phyloP scores from a whole-genome alignment of 2,888 invertebrate species.

The Peribatodes rhomboidaria region DNA sequence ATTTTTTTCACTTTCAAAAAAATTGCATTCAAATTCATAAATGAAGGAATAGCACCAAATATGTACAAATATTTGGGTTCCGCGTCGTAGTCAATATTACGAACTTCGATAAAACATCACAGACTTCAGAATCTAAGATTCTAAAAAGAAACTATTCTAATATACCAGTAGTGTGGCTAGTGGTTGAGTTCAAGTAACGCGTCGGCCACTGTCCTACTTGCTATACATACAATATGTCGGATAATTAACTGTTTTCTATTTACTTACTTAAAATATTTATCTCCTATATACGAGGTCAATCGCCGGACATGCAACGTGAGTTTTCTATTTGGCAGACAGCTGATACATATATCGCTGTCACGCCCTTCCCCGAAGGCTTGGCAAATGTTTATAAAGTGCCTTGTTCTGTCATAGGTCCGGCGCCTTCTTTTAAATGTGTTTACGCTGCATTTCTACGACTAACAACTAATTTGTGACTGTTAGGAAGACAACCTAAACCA shows the following conservation, averaged over 20 bases:
- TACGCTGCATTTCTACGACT: constrained; percentile 13
- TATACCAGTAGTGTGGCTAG: constrained; percentile 19
- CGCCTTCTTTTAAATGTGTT: constrained; percentile 2
- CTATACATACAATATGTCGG: constrained; percentile 33
- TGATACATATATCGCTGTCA: not conserved
- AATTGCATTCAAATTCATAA: constrained; percentile 12
- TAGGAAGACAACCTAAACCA: not conserved
- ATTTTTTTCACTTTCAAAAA: not conserved
- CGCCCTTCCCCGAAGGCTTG: too few species aligned
- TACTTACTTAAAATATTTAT: constrained; percentile 40
- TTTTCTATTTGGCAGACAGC: not conserved
- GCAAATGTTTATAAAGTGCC: too few species aligned
- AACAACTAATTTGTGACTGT: not conserved
- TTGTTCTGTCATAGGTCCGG: constrained; percentile 14
- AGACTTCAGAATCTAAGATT: constrained; percentile 49
- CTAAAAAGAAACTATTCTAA: constrained; percentile 41
- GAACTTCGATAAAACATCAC: constrained; percentile 43
- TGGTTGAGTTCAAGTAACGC: constrained; percentile 19
- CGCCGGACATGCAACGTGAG: constrained; percentile 24
- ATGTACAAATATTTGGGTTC: constrained; percentile 34
- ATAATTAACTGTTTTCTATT: constrained; percentile 18
- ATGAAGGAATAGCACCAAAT: constrained; percentile 32
- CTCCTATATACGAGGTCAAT: constrained; percentile 35
- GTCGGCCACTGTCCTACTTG: constrained; percentile 25
- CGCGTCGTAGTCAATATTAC: constrained; percentile 11